Percentiles rank a stretch among this genome's conserved stretches.
Conservation (phyloP, 2,888 invertebrate genomes). For the Chironomus tentans region DNA sequence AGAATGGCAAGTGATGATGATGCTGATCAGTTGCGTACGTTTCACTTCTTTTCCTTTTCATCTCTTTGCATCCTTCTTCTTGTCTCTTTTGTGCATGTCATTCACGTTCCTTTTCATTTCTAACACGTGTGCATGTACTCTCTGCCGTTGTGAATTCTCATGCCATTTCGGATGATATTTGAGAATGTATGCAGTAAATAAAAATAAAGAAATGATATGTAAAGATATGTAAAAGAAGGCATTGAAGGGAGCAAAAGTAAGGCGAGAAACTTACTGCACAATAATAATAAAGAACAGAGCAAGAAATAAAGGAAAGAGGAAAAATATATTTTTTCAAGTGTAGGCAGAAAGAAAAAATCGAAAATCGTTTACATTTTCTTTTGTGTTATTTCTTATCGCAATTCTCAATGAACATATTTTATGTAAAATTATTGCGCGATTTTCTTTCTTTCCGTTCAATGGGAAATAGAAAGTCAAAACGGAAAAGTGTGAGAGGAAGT, state of each 20-base stretch:
- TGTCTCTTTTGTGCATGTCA: neutral
- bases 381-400: neutral
- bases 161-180: no score
- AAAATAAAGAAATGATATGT: neutral
- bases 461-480: neutral
- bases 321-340: no score
- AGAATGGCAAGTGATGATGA: neutral
- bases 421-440: neutral
- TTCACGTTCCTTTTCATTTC: neutral
- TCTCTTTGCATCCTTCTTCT: no score
- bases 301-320: neutral
- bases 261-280: neutral
- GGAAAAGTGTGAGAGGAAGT: neutral
- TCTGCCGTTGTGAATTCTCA: no score
- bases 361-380: conserved; percentile 3
- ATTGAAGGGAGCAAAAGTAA: neutral
- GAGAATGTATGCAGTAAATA: neutral
- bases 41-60: neutral
- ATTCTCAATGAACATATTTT: neutral
- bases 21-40: conserved; percentile 11
- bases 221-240: neutral
- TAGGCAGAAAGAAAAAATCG: neutral
- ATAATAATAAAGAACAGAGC: neutral
- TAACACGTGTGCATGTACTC: neutral
- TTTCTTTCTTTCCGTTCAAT: neutral